Evolutionary conservation across 2,888 invertebrate species (phyloP).

Genomic region (Troides aeacus): DNA sequence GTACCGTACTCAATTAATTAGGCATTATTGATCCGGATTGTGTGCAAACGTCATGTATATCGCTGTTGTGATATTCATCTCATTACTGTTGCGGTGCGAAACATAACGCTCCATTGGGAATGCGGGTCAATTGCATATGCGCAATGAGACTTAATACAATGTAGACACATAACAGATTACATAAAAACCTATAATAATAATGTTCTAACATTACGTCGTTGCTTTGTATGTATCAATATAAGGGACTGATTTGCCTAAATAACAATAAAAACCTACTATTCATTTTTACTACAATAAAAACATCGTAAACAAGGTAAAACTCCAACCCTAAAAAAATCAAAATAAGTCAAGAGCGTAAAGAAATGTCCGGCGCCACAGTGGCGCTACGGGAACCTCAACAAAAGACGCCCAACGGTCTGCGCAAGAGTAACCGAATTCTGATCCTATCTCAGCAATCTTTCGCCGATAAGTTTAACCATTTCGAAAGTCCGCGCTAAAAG

Average conservation of each 20-base stretch:
- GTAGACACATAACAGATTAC: conserved; percentile 3
- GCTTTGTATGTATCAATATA: too few relatives aligned
- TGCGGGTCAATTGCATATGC: conserved; percentile 69
- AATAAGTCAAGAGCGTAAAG: conserved; percentile 42
- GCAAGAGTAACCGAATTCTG: conserved; percentile 39
- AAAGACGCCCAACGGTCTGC: conserved; percentile 57
- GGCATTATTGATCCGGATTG: conserved; percentile 66
- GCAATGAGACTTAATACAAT: conserved; percentile 44
- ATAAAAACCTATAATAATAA: neutral
- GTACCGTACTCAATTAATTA: conserved; percentile 52
- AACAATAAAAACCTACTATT: too few relatives aligned
- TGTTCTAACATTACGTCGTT: too few relatives aligned
- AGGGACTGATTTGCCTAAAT: too few relatives aligned
- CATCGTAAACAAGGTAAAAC: conserved; percentile 28
- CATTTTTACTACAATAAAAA: neutral
- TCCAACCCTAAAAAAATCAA: conserved; percentile 40
- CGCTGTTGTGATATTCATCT: conserved; percentile 49
- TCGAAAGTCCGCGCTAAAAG: conserved; percentile 6
- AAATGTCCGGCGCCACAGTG: conserved; percentile 45
- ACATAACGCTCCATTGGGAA: conserved; percentile 68
- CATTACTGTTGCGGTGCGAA: conserved; percentile 69
- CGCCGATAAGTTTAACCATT: conserved; percentile 29
- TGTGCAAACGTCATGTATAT: conserved; percentile 47
- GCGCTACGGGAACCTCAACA: conserved; percentile 42
- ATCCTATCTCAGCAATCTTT: conserved; percentile 31